Conservation (phyloP, 35 echinoderm and acorn worm genomes). For the Ophiothrix spiculata region DNA sequence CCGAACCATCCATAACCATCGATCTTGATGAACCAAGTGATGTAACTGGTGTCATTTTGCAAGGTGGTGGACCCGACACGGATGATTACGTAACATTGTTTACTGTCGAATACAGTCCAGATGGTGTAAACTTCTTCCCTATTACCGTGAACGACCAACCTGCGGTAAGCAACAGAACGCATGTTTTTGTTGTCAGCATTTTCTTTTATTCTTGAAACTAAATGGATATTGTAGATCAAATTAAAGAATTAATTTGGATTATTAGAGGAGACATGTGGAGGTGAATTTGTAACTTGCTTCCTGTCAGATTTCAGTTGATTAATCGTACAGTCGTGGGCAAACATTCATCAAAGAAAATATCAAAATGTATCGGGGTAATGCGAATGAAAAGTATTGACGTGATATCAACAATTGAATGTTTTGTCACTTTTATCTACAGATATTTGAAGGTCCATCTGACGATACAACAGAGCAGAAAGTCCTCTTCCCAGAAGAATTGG, state of each 20-base stretch:
- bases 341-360: too few relatives aligned
- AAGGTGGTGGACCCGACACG: slow-evolving; percentile 54
- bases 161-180: background rate
- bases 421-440: slow-evolving; percentile 13
- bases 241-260: background rate
- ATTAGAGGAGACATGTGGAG: too few relatives aligned
- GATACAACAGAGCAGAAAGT: background rate
- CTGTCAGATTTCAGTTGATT: too few relatives aligned
- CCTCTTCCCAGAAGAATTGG: background rate
- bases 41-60: slow-evolving; percentile 61
- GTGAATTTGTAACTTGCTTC: too few relatives aligned
- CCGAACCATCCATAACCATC: slow-evolving; percentile 54
- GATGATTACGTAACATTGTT: slow-evolving; percentile 55
- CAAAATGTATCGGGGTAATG: too few relatives aligned
- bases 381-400: too few relatives aligned
- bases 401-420: too few relatives aligned
- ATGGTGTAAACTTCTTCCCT: slow-evolving; percentile 45
- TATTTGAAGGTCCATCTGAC: slow-evolving; percentile 43
- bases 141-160: slow-evolving; percentile 16
- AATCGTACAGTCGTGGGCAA: too few relatives aligned
- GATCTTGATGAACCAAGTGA: slow-evolving; percentile 52
- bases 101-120: slow-evolving; percentile 52
- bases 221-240: too few relatives aligned
- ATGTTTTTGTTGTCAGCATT: too few relatives aligned
- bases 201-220: too few relatives aligned